Conservation (phyloP, 2,113 vertebrate species). For the Pyxicephalus adspersus region DNA sequence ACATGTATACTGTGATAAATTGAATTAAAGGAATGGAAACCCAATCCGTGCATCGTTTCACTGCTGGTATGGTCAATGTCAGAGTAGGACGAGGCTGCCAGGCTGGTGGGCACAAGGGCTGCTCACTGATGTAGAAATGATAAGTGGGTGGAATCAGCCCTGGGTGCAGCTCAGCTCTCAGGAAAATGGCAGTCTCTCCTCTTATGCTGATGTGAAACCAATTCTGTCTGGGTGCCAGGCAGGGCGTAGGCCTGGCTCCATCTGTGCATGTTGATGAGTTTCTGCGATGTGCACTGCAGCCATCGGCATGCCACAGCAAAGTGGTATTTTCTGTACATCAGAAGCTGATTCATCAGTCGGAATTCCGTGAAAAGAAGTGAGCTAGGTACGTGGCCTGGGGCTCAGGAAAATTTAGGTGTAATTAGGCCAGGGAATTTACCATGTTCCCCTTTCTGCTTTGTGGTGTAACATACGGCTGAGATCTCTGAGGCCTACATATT, state of each 20-base stretch:
- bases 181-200: background rate
- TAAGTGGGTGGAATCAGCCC: constrained; percentile 31
- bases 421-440: too few relatives aligned
- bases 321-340: background rate
- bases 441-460: too few relatives aligned
- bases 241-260: constrained; percentile 11
- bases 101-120: constrained; percentile 4
- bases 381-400: too few relatives aligned
- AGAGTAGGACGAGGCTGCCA: background rate
- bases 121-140: constrained; percentile 23
- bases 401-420: too few relatives aligned
- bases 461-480: too few relatives aligned
- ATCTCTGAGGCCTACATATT: too few relatives aligned
- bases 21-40: background rate
- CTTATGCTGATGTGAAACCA: constrained; percentile 30
- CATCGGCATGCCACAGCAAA: background rate
- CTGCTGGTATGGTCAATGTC: background rate
- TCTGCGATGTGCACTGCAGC: background rate
- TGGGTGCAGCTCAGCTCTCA: constrained; percentile 34
- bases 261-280: constrained; percentile 27
- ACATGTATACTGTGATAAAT: background rate
- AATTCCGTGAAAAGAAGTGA: background rate
- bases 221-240: constrained; percentile 35
- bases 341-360: background rate
- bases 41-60: background rate